Percentiles rank a stretch among this genome's conserved stretches.
These are phyloP conservation scores for Helicoverpa armigera DNA, from an alignment of 1,140 invertebrate genomes.

Conservation along the genomic window DNA sequence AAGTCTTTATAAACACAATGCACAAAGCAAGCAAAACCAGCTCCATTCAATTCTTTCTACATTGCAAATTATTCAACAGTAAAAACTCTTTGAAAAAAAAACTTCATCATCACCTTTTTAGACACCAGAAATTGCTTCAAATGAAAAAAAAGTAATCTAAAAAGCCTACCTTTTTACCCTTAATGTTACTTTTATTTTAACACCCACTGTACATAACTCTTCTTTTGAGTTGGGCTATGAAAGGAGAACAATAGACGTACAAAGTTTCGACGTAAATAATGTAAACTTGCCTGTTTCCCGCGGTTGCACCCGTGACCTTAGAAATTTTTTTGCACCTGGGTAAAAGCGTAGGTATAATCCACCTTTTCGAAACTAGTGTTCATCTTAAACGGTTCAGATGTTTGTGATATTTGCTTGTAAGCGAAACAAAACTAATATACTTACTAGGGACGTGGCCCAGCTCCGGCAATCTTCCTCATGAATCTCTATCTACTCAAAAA, in stretches of 20 bases:
- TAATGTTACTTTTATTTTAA: slow-evolving; percentile 18
- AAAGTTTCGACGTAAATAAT: slow-evolving; percentile 3
- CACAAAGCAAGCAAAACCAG: background rate
- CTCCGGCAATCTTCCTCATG: too few species aligned
- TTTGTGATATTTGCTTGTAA: too few species aligned
- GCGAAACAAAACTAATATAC: too few species aligned
- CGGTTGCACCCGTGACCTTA: too few species aligned
- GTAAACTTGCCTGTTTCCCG: background rate
- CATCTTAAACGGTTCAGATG: too few species aligned
- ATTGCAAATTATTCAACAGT: background rate
- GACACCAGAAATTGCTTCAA: slow-evolving; percentile 1
- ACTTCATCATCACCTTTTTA: background rate
- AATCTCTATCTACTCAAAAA: too few species aligned
- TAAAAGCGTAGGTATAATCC: too few species aligned
- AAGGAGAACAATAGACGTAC: slow-evolving; percentile 10
- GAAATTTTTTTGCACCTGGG: too few species aligned
- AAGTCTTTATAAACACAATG: background rate
- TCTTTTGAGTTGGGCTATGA: slow-evolving; percentile 2
- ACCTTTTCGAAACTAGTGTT: too few species aligned
- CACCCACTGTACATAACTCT: slow-evolving; percentile 18
- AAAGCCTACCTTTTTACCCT: background rate
- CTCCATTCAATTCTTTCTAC: background rate
- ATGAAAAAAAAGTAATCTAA: background rate
- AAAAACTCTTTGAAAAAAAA: background rate
- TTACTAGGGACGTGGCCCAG: too few species aligned